Conservation (phyloP, 2,797 vertebrate genomes). For the Potorous gilbertii region DNA sequence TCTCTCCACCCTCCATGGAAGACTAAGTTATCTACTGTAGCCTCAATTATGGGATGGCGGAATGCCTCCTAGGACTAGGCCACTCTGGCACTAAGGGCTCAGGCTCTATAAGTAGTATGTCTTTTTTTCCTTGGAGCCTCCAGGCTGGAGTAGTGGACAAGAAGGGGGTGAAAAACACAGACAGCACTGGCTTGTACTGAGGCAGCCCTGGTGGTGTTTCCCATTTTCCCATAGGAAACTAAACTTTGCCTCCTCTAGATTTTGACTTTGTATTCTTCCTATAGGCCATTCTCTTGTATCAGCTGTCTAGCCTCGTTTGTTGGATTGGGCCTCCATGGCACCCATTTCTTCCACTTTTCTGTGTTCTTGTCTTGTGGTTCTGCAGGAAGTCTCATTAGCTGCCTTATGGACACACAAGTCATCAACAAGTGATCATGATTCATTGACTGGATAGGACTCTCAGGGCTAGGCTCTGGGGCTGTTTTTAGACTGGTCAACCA, state of each 20-base stretch:
- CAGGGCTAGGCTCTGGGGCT: neutral
- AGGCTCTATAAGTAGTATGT: neutral
- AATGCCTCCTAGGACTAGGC: neutral
- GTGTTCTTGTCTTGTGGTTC: neutral
- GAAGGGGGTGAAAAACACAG: neutral
- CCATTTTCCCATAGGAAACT: neutral
- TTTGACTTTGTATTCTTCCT: neutral
- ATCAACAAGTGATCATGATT: neutral
- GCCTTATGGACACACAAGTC: neutral
- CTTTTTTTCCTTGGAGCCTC: neutral
- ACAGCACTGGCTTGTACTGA: neutral
- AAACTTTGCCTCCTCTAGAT: neutral
- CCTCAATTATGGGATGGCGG: neutral
- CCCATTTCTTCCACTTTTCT: neutral
- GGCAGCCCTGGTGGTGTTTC: neutral
- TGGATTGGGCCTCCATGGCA: neutral
- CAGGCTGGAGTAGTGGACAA: neutral
- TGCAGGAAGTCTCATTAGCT: neutral
- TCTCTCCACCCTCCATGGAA: too few species aligned
- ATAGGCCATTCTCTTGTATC: neutral
- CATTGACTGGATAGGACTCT: neutral
- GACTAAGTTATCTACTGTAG: too few species aligned
- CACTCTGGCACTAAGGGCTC: neutral
- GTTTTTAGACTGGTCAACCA: neutral
- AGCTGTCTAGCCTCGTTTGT: neutral